phyloP scores from a whole-genome alignment of 2,113 vertebrate species.

The Rhadina sibilatrix region DNA sequence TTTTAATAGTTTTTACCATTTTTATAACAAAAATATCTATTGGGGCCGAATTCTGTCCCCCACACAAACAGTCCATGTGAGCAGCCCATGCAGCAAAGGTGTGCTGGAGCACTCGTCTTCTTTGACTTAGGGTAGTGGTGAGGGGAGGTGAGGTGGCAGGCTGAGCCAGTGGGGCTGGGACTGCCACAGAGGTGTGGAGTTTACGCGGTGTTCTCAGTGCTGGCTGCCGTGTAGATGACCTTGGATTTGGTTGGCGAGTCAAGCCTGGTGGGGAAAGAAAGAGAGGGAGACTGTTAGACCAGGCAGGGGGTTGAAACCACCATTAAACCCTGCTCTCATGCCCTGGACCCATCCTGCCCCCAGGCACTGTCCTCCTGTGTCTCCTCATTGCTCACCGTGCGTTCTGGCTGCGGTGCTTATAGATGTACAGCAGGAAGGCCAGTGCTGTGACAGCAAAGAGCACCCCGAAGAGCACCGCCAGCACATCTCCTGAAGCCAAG shows the following conservation, averaged over 20 bases:
- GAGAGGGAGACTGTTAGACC: rapidly evolving
- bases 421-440: constrained; percentile 70
- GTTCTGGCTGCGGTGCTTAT: constrained; percentile 50
- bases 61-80: background rate
- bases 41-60: background rate
- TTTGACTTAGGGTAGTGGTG: background rate
- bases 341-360: rapidly evolving
- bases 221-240: constrained; percentile 59
- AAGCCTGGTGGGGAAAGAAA: background rate
- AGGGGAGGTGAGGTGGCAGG: background rate
- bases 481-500: constrained; percentile 69
- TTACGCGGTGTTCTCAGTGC: background rate
- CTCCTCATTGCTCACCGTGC: background rate
- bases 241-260: constrained; percentile 32
- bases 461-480: constrained; percentile 75
- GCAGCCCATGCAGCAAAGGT: rapidly evolving
- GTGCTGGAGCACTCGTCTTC: background rate
- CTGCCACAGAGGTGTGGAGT: rapidly evolving
- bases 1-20: background rate
- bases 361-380: rapidly evolving
- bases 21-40: constrained; percentile 56
- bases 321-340: rapidly evolving
- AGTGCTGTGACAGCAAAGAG: constrained; percentile 71
- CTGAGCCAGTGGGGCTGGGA: background rate
- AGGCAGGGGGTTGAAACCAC: rapidly evolving